phyloP scores from a whole-genome alignment of 2,797 vertebrate species.

The Geotrypetes seraphini region DNA sequence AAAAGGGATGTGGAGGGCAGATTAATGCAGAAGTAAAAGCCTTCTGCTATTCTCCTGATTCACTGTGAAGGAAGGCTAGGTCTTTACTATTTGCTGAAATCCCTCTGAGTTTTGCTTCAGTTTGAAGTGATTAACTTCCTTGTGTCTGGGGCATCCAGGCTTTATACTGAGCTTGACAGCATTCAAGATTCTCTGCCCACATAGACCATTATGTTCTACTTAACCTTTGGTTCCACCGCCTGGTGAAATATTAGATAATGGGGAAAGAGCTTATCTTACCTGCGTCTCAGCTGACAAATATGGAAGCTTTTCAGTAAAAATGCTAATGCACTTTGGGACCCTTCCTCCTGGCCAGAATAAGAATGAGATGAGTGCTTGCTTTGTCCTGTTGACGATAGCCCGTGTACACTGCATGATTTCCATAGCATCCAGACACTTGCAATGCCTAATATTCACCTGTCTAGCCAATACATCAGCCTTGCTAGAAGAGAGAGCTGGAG shows the following conservation, averaged over 20 bases:
- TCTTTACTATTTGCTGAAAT: constrained; percentile 21
- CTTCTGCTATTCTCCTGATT: constrained; percentile 21
- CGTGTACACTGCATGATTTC: constrained; percentile 41
- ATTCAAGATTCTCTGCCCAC: constrained; percentile 38
- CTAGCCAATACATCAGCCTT: constrained; percentile 46
- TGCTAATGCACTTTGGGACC: constrained; percentile 39
- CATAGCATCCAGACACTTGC: constrained; percentile 51
- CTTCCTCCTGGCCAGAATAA: constrained; percentile 45
- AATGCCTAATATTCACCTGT: constrained; percentile 50
- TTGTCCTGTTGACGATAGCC: constrained; percentile 39
- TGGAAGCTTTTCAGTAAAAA: constrained; percentile 42
- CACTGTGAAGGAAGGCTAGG: constrained; percentile 17
- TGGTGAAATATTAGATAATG: constrained; percentile 51
- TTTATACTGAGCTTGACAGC: constrained; percentile 32
- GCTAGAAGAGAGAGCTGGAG: constrained; percentile 20
- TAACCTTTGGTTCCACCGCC: constrained; percentile 47
- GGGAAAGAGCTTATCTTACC: constrained; percentile 42
- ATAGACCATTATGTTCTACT: constrained; percentile 43
- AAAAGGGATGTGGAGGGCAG: background rate
- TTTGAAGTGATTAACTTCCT: constrained; percentile 40
- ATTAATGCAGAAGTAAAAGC: constrained; percentile 7
- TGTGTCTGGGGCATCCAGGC: constrained; percentile 34
- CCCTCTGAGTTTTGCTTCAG: constrained; percentile 25
- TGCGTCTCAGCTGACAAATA: constrained; percentile 47
- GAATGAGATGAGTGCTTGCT: constrained; percentile 39